A percentile compares a stretch with the other conserved stretches of the same genome.
Conservation (phyloP, 37 sponge, comb jelly and placozoan species). For the Lycopodina hypogea region DNA sequence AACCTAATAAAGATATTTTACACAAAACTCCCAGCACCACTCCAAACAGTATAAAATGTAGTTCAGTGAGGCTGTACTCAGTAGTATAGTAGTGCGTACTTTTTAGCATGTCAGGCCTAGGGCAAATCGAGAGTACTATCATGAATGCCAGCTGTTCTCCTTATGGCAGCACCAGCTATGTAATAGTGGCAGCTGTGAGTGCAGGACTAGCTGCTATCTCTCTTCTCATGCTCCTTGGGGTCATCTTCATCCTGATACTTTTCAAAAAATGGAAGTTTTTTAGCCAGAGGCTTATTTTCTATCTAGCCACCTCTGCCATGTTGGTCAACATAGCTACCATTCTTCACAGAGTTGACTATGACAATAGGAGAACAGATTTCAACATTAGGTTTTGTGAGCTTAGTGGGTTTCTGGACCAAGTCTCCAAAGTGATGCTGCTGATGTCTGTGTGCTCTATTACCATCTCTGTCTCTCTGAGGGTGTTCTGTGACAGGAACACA, state of each 20-base stretch:
- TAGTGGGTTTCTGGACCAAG: constrained; percentile 29
- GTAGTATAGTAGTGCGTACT: neutral
- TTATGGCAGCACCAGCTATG: neutral
- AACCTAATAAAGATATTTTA: neutral
- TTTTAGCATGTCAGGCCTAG: no score
- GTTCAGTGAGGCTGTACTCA: neutral
- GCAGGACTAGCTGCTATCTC: constrained; percentile 13
- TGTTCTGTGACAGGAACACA: constrained; percentile 4
- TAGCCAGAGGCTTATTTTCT: constrained; percentile 72
- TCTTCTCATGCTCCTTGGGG: constrained; percentile 9
- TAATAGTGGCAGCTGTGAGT: constrained; percentile 9
- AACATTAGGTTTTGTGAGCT: constrained; percentile 1
- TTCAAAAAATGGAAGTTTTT: constrained; percentile 77
- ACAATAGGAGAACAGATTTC: neutral
- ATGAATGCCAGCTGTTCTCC: neutral
- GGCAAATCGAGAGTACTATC: no score
- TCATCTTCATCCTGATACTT: constrained; percentile 55
- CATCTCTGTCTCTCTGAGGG: constrained; percentile 20
- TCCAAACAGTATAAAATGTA: neutral
- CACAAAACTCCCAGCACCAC: neutral
- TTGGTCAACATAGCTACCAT: constrained; percentile 26
- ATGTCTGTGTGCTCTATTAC: constrained; percentile 32
- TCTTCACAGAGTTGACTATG: constrained; percentile 33
- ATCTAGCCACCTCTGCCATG: constrained; percentile 52
- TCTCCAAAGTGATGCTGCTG: neutral